Percentiles rank a stretch among this genome's conserved stretches.
Conservation (phyloP, 2,113 vertebrate genomes). For the Halcyon senegalensis region DNA sequence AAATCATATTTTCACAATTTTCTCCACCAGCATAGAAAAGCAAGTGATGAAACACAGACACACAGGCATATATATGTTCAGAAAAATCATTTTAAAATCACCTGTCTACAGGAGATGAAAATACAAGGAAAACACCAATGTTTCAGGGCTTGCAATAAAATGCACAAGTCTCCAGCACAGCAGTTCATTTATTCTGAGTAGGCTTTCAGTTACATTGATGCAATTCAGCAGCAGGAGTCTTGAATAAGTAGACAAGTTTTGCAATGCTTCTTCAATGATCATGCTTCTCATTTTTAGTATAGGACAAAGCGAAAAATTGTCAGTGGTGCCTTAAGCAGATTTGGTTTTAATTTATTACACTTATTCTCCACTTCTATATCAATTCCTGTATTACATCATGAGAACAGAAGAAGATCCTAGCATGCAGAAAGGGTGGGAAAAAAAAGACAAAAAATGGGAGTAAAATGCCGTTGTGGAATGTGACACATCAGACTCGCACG, state of each 20-base stretch:
- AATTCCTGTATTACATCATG: neutral
- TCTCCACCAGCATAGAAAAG: neutral
- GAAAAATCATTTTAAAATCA: neutral
- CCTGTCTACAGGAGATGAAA: neutral
- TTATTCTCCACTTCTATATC: neutral
- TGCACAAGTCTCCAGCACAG: neutral
- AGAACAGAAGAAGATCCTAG: neutral
- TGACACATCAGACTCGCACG: neutral
- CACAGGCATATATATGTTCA: neutral
- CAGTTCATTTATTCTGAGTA: neutral
- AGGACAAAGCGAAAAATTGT: neutral
- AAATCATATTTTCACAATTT: neutral
- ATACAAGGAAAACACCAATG: neutral
- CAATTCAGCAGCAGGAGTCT: neutral
- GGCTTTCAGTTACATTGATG: neutral
- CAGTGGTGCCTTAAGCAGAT: neutral
- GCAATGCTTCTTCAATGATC: neutral
- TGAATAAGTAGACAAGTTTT: neutral
- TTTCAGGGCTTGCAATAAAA: neutral
- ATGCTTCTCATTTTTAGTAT: neutral
- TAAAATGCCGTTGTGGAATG: neutral
- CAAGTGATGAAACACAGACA: neutral
- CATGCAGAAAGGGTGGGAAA: neutral
- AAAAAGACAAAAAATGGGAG: accelerated
- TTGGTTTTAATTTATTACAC: neutral